Percentiles rank a stretch among this genome's conserved stretches.
phyloP scores from a whole-genome alignment of 1,140 invertebrate genomes.

The Euschistus heros region DNA sequence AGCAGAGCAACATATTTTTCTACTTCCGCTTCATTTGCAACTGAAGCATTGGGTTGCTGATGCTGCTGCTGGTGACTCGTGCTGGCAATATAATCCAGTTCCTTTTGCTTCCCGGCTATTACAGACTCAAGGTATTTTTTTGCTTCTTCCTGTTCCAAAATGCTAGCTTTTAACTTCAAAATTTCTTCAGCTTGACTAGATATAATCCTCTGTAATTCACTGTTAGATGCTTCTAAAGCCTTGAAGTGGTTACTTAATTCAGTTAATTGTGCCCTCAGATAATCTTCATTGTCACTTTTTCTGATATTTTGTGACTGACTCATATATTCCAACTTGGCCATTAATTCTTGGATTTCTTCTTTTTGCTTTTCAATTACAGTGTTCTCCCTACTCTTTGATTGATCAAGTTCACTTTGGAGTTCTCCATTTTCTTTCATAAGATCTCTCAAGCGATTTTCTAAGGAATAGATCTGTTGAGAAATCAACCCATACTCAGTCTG shows the following conservation, averaged over 20 bases:
- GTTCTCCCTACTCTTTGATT: slow-evolving; percentile 16
- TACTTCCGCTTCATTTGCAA: slow-evolving; percentile 20
- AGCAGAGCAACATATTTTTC: slow-evolving; percentile 29
- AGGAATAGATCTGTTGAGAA: background rate
- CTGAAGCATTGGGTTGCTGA: background rate
- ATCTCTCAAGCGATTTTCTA: background rate
- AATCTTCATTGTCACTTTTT: slow-evolving; percentile 20
- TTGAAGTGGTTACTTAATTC: background rate
- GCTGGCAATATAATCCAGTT: background rate
- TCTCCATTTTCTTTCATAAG: slow-evolving; percentile 27
- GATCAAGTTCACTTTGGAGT: slow-evolving; percentile 27
- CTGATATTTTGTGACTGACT: background rate
- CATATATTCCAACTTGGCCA: slow-evolving; percentile 13
- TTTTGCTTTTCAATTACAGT: slow-evolving; percentile 19
- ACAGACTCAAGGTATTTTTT: background rate
- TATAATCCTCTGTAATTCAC: background rate
- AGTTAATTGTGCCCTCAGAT: background rate
- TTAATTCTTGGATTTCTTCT: slow-evolving; percentile 18
- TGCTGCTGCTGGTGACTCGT: background rate
- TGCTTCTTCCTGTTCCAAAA: background rate
- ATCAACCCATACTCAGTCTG: background rate
- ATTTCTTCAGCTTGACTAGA: background rate
- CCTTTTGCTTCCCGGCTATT: background rate
- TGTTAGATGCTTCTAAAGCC: background rate
- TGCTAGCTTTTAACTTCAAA: background rate